A percentile compares a stretch with the other conserved stretches of the same genome.
phyloP scores from a whole-genome alignment of 1,140 invertebrate genomes.

The Colletes gigas region DNA sequence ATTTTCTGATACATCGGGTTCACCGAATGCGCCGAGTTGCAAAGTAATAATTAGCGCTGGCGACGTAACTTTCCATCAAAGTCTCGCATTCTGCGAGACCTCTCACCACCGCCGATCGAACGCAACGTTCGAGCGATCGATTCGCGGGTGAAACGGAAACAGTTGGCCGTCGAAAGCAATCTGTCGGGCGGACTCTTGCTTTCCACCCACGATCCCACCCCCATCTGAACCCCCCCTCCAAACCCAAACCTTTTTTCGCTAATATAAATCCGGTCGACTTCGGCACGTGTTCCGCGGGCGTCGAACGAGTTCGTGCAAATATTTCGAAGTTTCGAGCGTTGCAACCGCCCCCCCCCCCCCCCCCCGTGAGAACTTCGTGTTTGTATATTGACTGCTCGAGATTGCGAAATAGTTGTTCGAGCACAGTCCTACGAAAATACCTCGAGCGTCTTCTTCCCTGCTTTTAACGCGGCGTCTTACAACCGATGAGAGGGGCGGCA shows the following conservation, averaged over 20 bases:
- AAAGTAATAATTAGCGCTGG: conserved; percentile 14
- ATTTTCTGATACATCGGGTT: background rate
- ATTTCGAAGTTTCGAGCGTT: conserved; percentile 9
- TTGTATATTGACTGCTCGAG: conserved; percentile 3
- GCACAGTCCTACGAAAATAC: conserved; percentile 8
- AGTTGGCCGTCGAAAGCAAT: no score
- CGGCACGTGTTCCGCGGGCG: background rate
- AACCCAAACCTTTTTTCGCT: background rate
- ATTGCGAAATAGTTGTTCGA: conserved; percentile 35
- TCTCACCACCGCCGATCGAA: background rate
- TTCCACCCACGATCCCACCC: no score
- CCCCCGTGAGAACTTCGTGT: background rate
- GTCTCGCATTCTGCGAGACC: background rate
- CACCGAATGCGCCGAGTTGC: background rate
- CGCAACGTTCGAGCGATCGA: background rate
- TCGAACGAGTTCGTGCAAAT: background rate
- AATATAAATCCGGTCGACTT: background rate
- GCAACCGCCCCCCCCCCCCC: background rate
- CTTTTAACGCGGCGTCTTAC: background rate
- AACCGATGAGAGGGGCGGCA: background rate
- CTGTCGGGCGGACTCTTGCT: no score
- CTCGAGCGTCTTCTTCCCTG: conserved; percentile 4
- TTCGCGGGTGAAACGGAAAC: background rate
- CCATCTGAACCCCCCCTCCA: no score
- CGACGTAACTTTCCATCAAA: background rate